phyloP scores from a whole-genome alignment of 1,140 invertebrate species.

The Thaumatotibia leucotreta region DNA sequence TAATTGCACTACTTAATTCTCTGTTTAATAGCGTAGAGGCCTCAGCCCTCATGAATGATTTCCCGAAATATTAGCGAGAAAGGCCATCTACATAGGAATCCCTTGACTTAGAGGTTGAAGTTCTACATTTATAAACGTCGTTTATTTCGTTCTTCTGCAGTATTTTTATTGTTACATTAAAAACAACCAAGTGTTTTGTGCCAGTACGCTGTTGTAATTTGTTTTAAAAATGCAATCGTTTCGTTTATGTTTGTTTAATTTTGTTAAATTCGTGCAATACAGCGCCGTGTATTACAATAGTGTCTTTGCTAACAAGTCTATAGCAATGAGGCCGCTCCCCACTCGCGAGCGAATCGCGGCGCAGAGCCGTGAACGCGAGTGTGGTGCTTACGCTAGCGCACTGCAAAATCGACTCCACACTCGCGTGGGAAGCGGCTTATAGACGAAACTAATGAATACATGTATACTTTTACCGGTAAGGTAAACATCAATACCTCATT shows the following conservation, averaged over 20 bases:
- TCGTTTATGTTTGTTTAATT: not conserved
- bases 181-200: not conserved
- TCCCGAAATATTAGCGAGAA: too few relatives aligned
- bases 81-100: too few relatives aligned
- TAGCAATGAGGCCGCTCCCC: too few relatives aligned
- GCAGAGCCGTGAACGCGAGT: too few relatives aligned
- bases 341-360: too few relatives aligned
- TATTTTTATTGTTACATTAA: constrained; percentile 8
- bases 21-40: too few relatives aligned
- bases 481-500: constrained; percentile 48
- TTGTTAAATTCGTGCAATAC: constrained; percentile 12
- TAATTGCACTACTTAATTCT: not conserved
- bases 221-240: constrained; percentile 4
- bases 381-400: too few relatives aligned
- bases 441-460: too few relatives aligned
- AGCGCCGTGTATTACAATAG: not conserved
- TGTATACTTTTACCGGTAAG: constrained; percentile 7
- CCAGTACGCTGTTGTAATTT: not conserved
- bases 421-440: too few relatives aligned
- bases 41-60: too few relatives aligned
- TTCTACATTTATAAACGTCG: not conserved
- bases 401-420: too few relatives aligned
- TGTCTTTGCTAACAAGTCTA: constrained; percentile 4
- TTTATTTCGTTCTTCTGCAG: not conserved
- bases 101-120: too few relatives aligned